Conservation (phyloP, 2,113 vertebrate genomes). For the Salvelinus namaycush region DNA sequence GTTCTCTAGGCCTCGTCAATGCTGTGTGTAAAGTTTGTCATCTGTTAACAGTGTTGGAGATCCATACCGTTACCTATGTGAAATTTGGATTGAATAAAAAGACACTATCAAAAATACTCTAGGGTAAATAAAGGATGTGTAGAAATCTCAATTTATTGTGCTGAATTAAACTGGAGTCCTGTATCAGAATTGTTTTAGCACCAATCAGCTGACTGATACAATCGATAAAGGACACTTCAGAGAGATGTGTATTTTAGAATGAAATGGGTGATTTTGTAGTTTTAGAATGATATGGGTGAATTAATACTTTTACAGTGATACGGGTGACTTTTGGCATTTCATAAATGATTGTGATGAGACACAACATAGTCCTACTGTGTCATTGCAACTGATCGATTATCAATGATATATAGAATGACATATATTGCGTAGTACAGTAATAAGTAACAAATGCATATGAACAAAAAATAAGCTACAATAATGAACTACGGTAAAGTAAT, state of each 20-base stretch:
- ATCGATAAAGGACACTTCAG: conserved; percentile 62
- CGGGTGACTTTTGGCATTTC: conserved; percentile 56
- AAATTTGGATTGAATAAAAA: conserved; percentile 42
- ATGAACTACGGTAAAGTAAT: conserved; percentile 13
- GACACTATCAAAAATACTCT: conserved; percentile 69
- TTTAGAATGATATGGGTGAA: no score
- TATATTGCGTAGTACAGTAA: conserved; percentile 19
- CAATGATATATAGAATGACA: conserved; percentile 23
- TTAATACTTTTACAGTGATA: not conserved
- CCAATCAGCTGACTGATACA: conserved; percentile 56
- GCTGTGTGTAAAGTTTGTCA: not conserved
- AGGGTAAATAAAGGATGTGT: conserved; percentile 53
- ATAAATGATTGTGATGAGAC: conserved; percentile 42
- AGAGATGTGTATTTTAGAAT: not conserved
- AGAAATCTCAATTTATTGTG: conserved; percentile 50
- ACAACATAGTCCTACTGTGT: conserved; percentile 34
- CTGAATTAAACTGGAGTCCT: conserved; percentile 29
- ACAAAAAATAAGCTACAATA: conserved; percentile 24
- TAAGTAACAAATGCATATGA: conserved; percentile 17
- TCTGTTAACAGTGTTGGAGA: not conserved
- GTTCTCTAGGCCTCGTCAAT: not conserved
- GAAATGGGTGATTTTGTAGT: conserved; percentile 42
- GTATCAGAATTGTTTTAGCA: conserved; percentile 47
- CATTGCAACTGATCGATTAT: conserved; percentile 23
- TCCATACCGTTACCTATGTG: not conserved